These are phyloP conservation scores for Cyanocitta stelleri DNA, from an alignment of 2,113 vertebrate genomes.

Conservation along the genomic window DNA sequence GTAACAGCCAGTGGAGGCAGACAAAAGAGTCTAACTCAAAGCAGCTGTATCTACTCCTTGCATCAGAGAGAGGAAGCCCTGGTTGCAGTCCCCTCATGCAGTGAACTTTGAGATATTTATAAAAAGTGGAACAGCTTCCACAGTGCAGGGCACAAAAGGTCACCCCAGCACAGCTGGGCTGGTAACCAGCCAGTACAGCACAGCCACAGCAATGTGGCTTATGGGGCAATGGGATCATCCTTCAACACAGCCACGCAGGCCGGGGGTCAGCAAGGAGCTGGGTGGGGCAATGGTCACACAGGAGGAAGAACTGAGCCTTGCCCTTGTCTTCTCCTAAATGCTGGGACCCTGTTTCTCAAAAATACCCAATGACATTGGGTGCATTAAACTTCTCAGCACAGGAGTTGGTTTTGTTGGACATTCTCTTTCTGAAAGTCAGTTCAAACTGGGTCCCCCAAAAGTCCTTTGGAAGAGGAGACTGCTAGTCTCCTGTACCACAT, in stretches of 20 bases:
- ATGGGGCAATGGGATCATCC: accelerated
- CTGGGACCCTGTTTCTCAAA: background rate
- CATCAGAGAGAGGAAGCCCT: background rate
- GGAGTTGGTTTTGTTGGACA: background rate
- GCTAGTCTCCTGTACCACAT: background rate
- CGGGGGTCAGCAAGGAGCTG: accelerated
- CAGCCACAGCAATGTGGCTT: accelerated
- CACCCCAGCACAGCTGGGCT: background rate
- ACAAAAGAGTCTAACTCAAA: conserved; percentile 4
- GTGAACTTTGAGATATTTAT: conserved; percentile 24
- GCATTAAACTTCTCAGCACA: background rate
- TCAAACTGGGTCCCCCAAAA: background rate
- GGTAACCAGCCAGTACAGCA: background rate
- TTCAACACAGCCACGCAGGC: background rate
- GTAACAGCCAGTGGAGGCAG: background rate
- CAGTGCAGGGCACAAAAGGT: background rate
- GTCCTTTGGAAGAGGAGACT: background rate
- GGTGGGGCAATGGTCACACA: background rate
- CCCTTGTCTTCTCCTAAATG: background rate
- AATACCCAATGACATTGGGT: background rate
- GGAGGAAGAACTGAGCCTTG: background rate
- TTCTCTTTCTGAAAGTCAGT: background rate
- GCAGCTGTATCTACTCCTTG: background rate
- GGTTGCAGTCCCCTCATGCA: background rate
- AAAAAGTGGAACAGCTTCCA: background rate